Conservation (phyloP, 2,113 vertebrate species). For the Seriola aureovittata region DNA sequence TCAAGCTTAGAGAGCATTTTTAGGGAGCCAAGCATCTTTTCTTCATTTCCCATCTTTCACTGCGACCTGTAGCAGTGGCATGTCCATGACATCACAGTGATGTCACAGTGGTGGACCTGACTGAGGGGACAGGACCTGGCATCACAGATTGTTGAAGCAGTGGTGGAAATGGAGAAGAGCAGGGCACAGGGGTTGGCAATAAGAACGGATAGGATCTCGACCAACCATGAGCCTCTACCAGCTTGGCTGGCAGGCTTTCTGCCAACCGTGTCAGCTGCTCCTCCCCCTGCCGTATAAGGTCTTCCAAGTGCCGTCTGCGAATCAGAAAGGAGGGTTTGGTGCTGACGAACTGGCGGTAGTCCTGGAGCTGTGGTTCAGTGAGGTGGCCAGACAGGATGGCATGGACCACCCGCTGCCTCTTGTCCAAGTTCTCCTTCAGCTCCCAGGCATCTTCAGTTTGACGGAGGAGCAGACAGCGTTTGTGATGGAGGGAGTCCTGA, state of each 20-base stretch:
- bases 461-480: slow-evolving; percentile 89
- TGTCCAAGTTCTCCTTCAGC: slow-evolving; percentile 97
- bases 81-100: slow-evolving; percentile 59
- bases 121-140: slow-evolving; percentile 61
- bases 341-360: slow-evolving; percentile 91
- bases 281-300: slow-evolving; percentile 91
- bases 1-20: background rate
- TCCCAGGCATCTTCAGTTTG: slow-evolving; percentile 95
- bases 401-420: slow-evolving; percentile 90
- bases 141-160: background rate
- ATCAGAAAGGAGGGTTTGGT: slow-evolving; percentile 93
- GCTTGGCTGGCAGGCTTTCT: slow-evolving; percentile 86
- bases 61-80: background rate
- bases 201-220: background rate
- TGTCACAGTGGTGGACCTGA: slow-evolving; percentile 82
- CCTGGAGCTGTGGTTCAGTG: slow-evolving; percentile 86
- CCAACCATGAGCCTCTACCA: slow-evolving; percentile 50
- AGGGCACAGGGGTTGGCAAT: background rate
- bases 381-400: slow-evolving; percentile 90
- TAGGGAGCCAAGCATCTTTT: slow-evolving; percentile 17
- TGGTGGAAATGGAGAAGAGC: slow-evolving; percentile 41
- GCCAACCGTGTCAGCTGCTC: slow-evolving; percentile 90
- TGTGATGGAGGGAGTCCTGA: slow-evolving; percentile 91
- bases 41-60: background rate
- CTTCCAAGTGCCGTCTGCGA: slow-evolving; percentile 92